These are phyloP conservation scores for Mechanitis messenoides DNA, from an alignment of 2,888 invertebrate species.

Conservation along the genomic window DNA sequence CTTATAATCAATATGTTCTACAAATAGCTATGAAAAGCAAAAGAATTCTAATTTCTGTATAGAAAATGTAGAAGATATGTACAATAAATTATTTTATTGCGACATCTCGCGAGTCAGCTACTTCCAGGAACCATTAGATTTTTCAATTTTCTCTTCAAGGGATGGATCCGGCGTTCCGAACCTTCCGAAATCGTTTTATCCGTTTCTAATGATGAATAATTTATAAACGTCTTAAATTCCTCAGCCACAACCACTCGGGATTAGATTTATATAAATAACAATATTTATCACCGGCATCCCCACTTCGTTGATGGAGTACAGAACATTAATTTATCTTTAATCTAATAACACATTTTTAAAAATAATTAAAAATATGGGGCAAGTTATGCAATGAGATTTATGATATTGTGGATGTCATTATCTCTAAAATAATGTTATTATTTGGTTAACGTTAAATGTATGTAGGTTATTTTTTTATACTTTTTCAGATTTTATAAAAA, in stretches of 20 bases:
- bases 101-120: background rate
- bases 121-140: background rate
- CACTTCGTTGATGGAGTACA: no score
- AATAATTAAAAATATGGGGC: no score
- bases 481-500: no score
- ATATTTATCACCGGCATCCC: background rate
- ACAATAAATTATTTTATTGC: background rate
- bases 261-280: background rate
- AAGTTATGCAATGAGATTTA: no score
- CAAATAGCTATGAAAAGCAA: background rate
- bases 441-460: no score
- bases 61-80: background rate
- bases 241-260: background rate
- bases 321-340: no score
- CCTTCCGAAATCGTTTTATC: background rate
- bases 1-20: no score
- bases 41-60: background rate
- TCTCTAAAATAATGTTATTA: no score
- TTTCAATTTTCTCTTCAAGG: background rate
- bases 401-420: no score
- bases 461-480: no score
- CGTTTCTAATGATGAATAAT: slow-evolving; percentile 2
- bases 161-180: background rate
- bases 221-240: background rate
- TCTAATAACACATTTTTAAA: no score